Base-by-base conservation (phyloP, 2,113 vertebrate genomes). In the Hystrix brachyura region DNA sequence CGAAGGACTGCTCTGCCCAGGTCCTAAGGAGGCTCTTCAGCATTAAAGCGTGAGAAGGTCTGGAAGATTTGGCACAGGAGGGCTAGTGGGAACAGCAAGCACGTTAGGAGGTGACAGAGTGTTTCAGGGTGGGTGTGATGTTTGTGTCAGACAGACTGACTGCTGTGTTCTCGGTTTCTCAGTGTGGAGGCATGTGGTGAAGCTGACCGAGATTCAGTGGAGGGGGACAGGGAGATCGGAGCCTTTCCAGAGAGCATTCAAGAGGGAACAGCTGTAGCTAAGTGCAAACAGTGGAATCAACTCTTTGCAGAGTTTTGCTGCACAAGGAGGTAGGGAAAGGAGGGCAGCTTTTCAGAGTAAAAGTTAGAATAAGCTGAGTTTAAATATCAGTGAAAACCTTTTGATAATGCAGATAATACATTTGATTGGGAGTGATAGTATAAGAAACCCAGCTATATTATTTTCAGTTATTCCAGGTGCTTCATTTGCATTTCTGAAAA, bases 401-500 rank as follows among this genome's bases (percentile, higher is more conserved):
- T 83, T 53, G 25, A 72, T 95, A 87, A 65, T 34, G 83, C 25
- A 71, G 71, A 84, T 97, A 93, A 95, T 92, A 29, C 18, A 53
- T 76, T 83, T 1, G 17, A 82, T 87, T 67, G 38, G 21, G 17
- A 18, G 7, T 84, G 91, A 94, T 92, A 88, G 94, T 86, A 43
- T 69, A 87, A 84, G 83, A 97, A 91, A 76, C n/a, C n/a, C 11
- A 65, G 76, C 9, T 62, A 84, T 81, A 91, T 93, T 96, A 91
- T 94, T 95, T 98, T 95, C 95, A 84, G 95, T 80, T 96, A 64
- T 96, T 79, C 93, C 95, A 98, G 98, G 96, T 97, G 96, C 89
- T 96, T 93, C 91, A 97, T 98, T 98, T 97, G 97, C 95, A 97
- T 98, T 96, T 96, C 95, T 98, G 93, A 98, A 98, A 97, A 97